Evolutionary conservation across 2,113 vertebrate genomes (phyloP).

Genomic region (Saguinus midas): DNA sequence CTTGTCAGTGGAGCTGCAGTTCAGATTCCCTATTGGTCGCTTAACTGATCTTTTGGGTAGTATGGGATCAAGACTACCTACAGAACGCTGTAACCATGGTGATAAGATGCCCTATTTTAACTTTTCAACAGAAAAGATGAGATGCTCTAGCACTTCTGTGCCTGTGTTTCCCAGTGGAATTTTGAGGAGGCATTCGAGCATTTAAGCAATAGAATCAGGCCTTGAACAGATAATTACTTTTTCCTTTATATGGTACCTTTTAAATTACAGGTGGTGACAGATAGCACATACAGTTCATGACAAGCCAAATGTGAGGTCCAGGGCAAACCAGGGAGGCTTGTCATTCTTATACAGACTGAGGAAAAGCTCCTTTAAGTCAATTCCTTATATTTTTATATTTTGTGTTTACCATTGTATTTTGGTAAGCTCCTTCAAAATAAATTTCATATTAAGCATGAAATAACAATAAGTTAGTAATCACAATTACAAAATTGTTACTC

Average conservation of each 20-base stretch:
- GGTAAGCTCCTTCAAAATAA: no score
- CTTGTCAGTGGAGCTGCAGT: neutral
- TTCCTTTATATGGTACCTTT: neutral
- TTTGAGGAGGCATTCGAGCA: slow-evolving; percentile 33
- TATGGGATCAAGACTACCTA: slow-evolving; percentile 16
- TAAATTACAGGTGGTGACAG: slow-evolving; percentile 15
- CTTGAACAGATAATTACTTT: slow-evolving; percentile 55
- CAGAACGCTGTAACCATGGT: slow-evolving; percentile 66
- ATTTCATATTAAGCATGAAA: no score
- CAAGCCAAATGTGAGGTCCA: neutral
- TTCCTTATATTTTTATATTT: no score
- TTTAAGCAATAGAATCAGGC: slow-evolving; percentile 19
- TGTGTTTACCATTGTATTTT: no score
- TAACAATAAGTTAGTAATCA: no score
- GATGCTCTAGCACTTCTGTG: slow-evolving; percentile 33
- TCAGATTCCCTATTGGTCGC: slow-evolving; percentile 29
- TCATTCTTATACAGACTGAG: neutral
- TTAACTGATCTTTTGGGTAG: slow-evolving; percentile 58
- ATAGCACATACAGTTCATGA: neutral
- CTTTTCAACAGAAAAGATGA: slow-evolving; percentile 56
- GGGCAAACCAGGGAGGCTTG: neutral
- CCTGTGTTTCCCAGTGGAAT: slow-evolving; percentile 45
- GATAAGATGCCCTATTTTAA: slow-evolving; percentile 73
- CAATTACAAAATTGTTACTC: no score
- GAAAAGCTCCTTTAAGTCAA: no score